Evolutionary conservation across 1,140 invertebrate genomes (phyloP).

Genomic region (Battus philenor): DNA sequence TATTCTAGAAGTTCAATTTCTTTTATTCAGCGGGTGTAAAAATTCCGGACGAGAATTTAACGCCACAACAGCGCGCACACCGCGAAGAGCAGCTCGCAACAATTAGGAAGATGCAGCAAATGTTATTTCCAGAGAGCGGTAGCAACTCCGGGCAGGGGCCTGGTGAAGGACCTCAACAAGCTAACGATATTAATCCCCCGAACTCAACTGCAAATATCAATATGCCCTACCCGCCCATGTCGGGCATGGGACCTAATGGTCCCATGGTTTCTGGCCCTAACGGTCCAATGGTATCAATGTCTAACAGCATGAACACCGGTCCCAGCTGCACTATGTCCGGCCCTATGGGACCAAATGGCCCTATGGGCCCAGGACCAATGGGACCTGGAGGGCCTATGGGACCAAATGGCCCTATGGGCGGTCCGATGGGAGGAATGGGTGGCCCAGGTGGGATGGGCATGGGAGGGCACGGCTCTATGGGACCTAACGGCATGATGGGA

Average conservation of each 20-base stretch:
- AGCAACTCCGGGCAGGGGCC: constrained; percentile 53
- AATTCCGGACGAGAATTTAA: constrained; percentile 97
- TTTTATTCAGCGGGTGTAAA: constrained; percentile 82
- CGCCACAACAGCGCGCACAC: constrained; percentile 95
- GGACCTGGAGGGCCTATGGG: constrained; percentile 65
- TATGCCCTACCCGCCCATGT: constrained; percentile 70
- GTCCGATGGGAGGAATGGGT: constrained; percentile 63
- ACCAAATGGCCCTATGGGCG: constrained; percentile 65
- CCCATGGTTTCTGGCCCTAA: constrained; percentile 63
- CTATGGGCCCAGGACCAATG: constrained; percentile 59
- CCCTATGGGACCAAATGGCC: constrained; percentile 65
- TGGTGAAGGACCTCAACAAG: constrained; percentile 40
- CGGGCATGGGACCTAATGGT: constrained; percentile 48
- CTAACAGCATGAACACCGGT: constrained; percentile 59
- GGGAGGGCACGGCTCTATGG: constrained; percentile 71
- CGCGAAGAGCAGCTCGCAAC: constrained; percentile 94
- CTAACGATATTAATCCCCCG: constrained; percentile 57
- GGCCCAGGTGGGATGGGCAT: constrained; percentile 62
- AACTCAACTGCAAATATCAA: constrained; percentile 64
- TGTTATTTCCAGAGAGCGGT: constrained; percentile 89
- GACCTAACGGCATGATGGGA: constrained; percentile 72
- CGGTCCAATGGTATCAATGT: constrained; percentile 65
- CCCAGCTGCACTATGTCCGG: constrained; percentile 68
- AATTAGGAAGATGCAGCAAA: constrained; percentile 93
- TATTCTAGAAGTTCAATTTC: too few species aligned